Base-by-base conservation (phyloP, 1,140 invertebrate genomes). In the Drosophila burlai region DNA sequence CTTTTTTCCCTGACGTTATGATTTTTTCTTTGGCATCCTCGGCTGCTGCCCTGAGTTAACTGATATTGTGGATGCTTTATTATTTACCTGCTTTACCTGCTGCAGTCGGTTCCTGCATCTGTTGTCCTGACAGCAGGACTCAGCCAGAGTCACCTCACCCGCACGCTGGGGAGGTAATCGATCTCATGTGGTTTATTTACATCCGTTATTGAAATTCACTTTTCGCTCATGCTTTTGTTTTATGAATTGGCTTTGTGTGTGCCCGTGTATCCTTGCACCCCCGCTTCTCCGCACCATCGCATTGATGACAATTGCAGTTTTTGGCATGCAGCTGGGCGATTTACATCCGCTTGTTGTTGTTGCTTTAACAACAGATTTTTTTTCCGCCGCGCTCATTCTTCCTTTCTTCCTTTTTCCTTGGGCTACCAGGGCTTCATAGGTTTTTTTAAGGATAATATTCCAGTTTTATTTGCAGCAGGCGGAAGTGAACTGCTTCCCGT, bases 121-220 rank as follows among this genome's bases (percentile, higher is more conserved):
- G 83, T 87, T 86, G 83, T 87, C 83, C 83, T 87, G 83, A 76
- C 80, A 83, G 71, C 76, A 73, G 80, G 80, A 77, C 55, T 76
- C 80, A 63, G 40, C 80, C 59, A 67, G 52, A 61, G 49, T 76
- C 80, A 60, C 40, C 40, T 64, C 74, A 60, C 80, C 52, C 67
- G 78, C 83, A 82, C 79, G 55, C 84, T 81, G 81, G 68, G 77
- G 69, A 84, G 68, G 84, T 89, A 89, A 89, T 89, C 84, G 84
- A 89, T 89, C 84, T 84, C 85, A 81, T 89, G 84, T 81, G 84
- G 84, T 90, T 89, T 83, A 89, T 89, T 90, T 84, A 89, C 84
- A 89, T 89, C 84, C 84, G 84, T 84, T 89, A 89, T 84, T 81
- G 84, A 89, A 87, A 87, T 84, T 80, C 84, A 78, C 80, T 80